Evolutionary conservation across 2,797 vertebrate species (phyloP), one percentile per base, ranked within the genome.

Genomic region (Euthynnus affinis): DNA sequence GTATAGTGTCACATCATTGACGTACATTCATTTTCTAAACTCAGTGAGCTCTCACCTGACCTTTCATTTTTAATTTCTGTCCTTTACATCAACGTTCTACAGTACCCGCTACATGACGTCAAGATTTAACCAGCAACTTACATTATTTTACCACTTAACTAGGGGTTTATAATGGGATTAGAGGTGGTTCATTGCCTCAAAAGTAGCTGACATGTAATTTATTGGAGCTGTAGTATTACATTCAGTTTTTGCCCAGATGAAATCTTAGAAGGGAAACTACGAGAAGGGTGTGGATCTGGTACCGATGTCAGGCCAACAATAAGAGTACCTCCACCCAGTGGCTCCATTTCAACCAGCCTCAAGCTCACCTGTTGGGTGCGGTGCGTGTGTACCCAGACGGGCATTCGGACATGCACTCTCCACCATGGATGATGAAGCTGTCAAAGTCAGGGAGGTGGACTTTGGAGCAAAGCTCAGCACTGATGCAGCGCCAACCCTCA

Each of bases 401-500:
- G 52, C 98, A 99, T 40, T 99, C 98, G 0, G 95, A 87, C 95
- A 98, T 96, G 87, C 98, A 99, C 87, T 99, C 98, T 0, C 97
- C 97, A 0, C 94, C 94, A 13, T 99, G 98, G 69, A 99, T 97
- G 87, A 99, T 95, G 12, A 98, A 98, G 76, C 90, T 95, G 84
- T 97, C 96, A 0, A 74, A 87, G 6, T 97, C 97, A 0, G 95
- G 91, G 3, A 90, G 94, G 68, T 96, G 96, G 71, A 97, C 94
- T 46, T 90, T 95, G 87, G 97, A 95, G 80, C 98, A 99, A 18
- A 96, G 90, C 29, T 99, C 96, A 0, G 94, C 94, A 4, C 96
- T 97, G 90, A 99, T 96, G 7, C 98, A 99, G 83, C 97, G 97
- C 98, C 98, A 99, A 87, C 97, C 98, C 89, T 99, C 97, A 0